These are phyloP conservation scores for Drosophila barbarae DNA, from an alignment of 2,888 invertebrate species.

Conservation along the genomic window DNA sequence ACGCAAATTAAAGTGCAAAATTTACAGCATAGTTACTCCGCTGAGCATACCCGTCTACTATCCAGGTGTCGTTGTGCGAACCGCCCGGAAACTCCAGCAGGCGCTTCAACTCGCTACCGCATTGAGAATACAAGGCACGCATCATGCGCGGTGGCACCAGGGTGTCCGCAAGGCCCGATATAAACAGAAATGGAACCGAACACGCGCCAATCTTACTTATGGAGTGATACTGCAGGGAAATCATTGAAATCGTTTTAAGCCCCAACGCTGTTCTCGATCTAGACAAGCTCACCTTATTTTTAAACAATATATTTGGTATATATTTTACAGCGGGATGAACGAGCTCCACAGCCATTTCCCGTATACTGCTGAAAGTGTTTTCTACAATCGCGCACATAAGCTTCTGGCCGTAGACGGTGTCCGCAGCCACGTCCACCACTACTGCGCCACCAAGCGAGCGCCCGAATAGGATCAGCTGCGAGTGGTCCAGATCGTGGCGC, in stretches of 20 bases:
- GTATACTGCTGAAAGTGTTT: constrained; percentile 97
- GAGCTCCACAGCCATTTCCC: constrained; percentile 92
- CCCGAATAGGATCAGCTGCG: constrained; percentile 93
- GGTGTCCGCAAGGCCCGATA: constrained; percentile 92
- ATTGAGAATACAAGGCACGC: constrained; percentile 87
- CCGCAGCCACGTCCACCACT: constrained; percentile 91
- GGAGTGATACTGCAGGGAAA: constrained; percentile 84
- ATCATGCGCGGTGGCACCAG: constrained; percentile 96
- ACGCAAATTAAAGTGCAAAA: background rate
- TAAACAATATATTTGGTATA: constrained; percentile 91
- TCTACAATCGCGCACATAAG: constrained; percentile 94
- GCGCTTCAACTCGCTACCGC: constrained; percentile 88
- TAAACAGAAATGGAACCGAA: constrained; percentile 89
- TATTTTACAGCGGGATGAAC: constrained; percentile 84
- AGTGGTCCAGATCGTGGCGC: constrained; percentile 90
- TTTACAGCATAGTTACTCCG: background rate
- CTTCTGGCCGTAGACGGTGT: constrained; percentile 87
- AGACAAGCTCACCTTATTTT: constrained; percentile 87
- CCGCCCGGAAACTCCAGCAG: constrained; percentile 89
- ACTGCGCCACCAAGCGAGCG: constrained; percentile 93
- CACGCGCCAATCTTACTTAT: constrained; percentile 87
- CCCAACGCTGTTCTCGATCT: background rate
- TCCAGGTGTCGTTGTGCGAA: constrained; percentile 97
- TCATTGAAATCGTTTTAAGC: background rate
- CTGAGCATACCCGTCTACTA: constrained; percentile 86